Evolutionary conservation across 2,888 invertebrate species (phyloP).

Genomic region (Folsomia candida): DNA sequence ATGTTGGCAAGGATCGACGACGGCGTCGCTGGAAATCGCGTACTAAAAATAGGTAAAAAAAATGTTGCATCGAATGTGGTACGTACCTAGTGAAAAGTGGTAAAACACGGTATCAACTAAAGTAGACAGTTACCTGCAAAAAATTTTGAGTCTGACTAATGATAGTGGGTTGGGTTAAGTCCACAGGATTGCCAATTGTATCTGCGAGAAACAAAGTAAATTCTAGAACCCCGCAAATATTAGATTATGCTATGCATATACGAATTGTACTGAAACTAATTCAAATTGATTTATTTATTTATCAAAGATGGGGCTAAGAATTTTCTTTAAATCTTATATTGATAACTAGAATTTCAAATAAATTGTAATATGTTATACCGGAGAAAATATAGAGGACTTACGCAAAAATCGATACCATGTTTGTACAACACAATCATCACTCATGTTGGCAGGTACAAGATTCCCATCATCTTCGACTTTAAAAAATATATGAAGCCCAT

Average conservation of each 20-base stretch:
- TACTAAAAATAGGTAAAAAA: no score
- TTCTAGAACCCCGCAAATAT: no score
- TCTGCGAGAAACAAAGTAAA: no score
- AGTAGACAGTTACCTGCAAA: conserved; percentile 58
- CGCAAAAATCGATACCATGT: conserved; percentile 93
- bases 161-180: conserved; percentile 79
- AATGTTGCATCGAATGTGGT: background rate
- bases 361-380: no score
- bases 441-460: conserved; percentile 79
- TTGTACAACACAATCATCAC: conserved; percentile 85
- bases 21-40: conserved; percentile 72
- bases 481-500: conserved; percentile 28
- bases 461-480: conserved; percentile 80
- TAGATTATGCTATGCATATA: no score
- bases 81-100: background rate
- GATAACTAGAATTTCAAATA: no score
- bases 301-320: no score
- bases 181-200: conserved; percentile 91
- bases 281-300: no score
- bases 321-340: no score
- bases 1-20: conserved; percentile 85
- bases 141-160: conserved; percentile 71
- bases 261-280: no score
- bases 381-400: no score
- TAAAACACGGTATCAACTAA: background rate